Conservation (phyloP, 1,140 invertebrate species). For the Dolichoris vasculosae region DNA sequence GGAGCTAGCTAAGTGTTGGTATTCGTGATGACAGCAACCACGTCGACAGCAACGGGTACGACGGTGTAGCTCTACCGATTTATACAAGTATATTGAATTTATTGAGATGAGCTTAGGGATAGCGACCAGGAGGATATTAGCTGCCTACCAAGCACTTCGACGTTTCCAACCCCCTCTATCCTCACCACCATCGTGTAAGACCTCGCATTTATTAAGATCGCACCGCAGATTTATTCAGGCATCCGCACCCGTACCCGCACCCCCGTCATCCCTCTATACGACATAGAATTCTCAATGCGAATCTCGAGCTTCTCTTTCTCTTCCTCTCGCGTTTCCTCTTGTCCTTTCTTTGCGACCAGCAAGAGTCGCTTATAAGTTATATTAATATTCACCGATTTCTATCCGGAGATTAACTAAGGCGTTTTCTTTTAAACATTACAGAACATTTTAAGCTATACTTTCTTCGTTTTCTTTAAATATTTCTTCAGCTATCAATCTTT, state of each 20-base stretch:
- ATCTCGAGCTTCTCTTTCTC: conserved; percentile 57
- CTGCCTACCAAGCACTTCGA: conserved; percentile 70
- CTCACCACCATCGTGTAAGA: conserved; percentile 16
- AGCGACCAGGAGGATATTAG: conserved; percentile 75
- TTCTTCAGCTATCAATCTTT: not conserved
- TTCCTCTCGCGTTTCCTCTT: conserved; percentile 50
- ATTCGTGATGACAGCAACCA: not conserved
- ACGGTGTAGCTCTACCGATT: conserved; percentile 64
- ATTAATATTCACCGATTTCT: conserved; percentile 35
- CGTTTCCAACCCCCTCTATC: conserved; percentile 62
- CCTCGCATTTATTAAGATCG: conserved; percentile 74
- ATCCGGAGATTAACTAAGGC: conserved; percentile 18
- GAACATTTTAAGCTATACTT: not conserved
- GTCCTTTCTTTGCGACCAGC: not conserved
- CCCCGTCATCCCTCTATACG: not conserved
- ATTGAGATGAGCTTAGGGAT: conserved; percentile 75
- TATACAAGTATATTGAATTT: conserved; percentile 76
- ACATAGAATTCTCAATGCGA: conserved; percentile 62
- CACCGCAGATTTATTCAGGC: conserved; percentile 69
- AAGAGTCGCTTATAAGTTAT: conserved; percentile 25
- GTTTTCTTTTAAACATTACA: not conserved
- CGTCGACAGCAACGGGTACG: conserved; percentile 1
- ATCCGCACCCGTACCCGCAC: not conserved
- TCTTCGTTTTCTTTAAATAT: not conserved
- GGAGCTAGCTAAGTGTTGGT: not conserved